Conservation (phyloP, 2,888 invertebrate species). For the Cantharis rufa region DNA sequence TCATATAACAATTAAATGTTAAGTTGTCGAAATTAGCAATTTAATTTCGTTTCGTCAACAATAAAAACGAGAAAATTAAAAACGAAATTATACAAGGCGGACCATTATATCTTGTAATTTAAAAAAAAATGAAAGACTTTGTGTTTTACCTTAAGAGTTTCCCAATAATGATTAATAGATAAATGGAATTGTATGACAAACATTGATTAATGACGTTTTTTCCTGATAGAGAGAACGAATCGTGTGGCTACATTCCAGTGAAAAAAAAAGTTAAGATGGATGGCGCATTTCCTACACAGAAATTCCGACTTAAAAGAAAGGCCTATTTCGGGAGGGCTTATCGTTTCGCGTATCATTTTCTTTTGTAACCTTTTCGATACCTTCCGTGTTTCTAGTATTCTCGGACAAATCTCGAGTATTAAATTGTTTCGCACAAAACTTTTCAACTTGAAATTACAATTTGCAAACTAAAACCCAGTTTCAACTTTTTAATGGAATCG, state of each 20-base stretch:
- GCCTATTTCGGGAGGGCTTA: slow-evolving; percentile 26
- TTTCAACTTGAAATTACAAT: neutral
- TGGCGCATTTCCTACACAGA: slow-evolving; percentile 28
- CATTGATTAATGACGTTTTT: slow-evolving; percentile 28
- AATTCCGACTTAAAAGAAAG: slow-evolving; percentile 24
- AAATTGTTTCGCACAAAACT: neutral
- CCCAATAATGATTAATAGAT: slow-evolving; percentile 27
- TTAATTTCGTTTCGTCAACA: neutral
- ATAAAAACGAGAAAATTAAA: neutral
- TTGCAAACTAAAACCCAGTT: neutral
- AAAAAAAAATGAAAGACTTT: slow-evolving; percentile 8
- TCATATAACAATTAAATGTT: neutral
- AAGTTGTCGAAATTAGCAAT: neutral
- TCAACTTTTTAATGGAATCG: neutral
- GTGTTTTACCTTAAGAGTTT: slow-evolving; percentile 24
- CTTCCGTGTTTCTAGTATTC: neutral
- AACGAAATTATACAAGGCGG: neutral
- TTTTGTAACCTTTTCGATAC: slow-evolving; percentile 19
- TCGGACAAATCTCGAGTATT: neutral
- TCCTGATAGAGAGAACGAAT: slow-evolving; percentile 25
- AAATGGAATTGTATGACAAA: slow-evolving; percentile 28
- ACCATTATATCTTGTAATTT: neutral
- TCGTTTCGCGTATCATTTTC: slow-evolving; percentile 29
- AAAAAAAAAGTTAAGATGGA: slow-evolving; percentile 27
- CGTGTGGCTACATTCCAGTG: slow-evolving; percentile 21